phyloP scores from a whole-genome alignment of 2,113 vertebrate species.

The human (Homo sapiens) region GRCh38 chr16:22191001-22191500 shows the following conservation, averaged over 20 bases:
- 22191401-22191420: accelerated
- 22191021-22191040: too few relatives aligned
- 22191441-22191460: too few relatives aligned
- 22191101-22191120: accelerated
- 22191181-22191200: background rate
- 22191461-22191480: background rate
- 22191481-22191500: background rate
- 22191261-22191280: background rate
- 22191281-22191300: too few relatives aligned
- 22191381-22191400: accelerated
- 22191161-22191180: background rate
- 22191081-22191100: too few relatives aligned
- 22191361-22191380: too few relatives aligned
- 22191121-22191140: background rate
- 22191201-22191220: background rate
- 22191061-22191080: too few relatives aligned
- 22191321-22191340: background rate
- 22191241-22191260: background rate
- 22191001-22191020: too few relatives aligned
- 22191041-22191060: too few relatives aligned
- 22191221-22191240: background rate
- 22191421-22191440: accelerated
- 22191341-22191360: background rate
- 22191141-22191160: background rate
- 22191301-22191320: too few relatives aligned